phyloP scores from a whole-genome alignment of 2,113 vertebrate species.

The Nothoprocta pentlandii region DNA sequence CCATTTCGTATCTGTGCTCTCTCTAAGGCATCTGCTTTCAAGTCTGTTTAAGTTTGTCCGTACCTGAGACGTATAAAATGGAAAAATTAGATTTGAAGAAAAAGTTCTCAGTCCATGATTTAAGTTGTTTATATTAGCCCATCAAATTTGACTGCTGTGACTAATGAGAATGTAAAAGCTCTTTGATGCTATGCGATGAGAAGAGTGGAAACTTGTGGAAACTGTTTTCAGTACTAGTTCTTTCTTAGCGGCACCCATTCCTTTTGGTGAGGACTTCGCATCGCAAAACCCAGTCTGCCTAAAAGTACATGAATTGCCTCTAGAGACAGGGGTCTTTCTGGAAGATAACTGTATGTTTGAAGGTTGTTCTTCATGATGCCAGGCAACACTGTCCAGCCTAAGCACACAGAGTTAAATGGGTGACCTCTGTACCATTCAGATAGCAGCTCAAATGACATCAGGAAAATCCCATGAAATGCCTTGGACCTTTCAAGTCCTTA shows the following conservation, averaged over 20 bases:
- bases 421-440: not conserved
- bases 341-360: rapidly evolving
- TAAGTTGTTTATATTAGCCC: not conserved
- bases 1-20: not conserved
- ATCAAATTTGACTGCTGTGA: not conserved
- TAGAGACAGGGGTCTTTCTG: not conserved
- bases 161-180: not conserved
- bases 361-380: not conserved
- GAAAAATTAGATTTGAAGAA: not conserved
- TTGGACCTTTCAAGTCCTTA: not conserved
- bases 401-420: not conserved
- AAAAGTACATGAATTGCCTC: not conserved
- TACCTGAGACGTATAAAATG: not conserved
- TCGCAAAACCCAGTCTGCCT: not conserved
- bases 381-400: not conserved
- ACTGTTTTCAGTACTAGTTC: not conserved
- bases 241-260: rapidly evolving
- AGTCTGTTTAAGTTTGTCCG: not conserved
- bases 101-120: not conserved
- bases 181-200: not conserved
- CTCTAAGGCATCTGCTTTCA: not conserved
- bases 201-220: not conserved
- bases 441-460: not conserved
- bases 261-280: not conserved
- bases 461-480: not conserved